These are phyloP conservation scores for Dipodomys merriami DNA, from an alignment of 2,113 vertebrate species.

Conservation along the genomic window DNA sequence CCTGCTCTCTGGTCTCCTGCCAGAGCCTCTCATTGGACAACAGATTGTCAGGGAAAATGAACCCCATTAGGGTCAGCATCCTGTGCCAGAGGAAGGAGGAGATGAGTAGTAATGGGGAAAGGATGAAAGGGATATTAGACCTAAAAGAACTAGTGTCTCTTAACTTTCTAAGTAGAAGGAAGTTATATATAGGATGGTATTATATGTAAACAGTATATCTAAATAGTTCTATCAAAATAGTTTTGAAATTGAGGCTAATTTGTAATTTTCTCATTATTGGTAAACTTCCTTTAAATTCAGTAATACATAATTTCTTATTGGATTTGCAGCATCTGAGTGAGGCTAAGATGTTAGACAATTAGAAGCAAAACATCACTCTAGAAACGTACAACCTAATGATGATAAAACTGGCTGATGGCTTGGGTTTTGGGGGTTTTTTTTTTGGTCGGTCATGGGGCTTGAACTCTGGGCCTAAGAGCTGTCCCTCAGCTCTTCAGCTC, in stretches of 20 bases:
- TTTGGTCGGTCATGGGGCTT: too few species aligned
- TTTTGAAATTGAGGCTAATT: constrained; percentile 55
- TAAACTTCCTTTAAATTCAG: constrained; percentile 26
- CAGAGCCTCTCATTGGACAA: not conserved
- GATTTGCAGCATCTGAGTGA: constrained; percentile 45
- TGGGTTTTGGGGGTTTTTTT: too few species aligned
- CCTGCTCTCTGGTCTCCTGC: not conserved
- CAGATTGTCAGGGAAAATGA: not conserved
- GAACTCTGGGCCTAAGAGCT: too few species aligned
- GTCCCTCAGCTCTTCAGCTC: too few species aligned
- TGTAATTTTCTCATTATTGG: constrained; percentile 39
- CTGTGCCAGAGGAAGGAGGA: not conserved
- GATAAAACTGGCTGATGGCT: not conserved
- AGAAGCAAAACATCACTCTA: constrained; percentile 59
- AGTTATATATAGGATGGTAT: not conserved
- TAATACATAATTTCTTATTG: constrained; percentile 21
- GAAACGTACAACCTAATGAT: not conserved
- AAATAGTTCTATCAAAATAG: constrained; percentile 14
- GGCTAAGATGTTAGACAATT: constrained; percentile 14
- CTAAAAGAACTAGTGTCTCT: not conserved
- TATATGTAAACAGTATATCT: not conserved
- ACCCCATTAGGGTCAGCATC: not conserved
- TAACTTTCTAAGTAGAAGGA: constrained; percentile 28
- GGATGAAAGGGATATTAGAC: not conserved
- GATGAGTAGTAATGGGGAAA: constrained; percentile 16